These are phyloP conservation scores for Dicentrarchus labrax DNA, from an alignment of 2,113 vertebrate species.

Conservation along the genomic window DNA sequence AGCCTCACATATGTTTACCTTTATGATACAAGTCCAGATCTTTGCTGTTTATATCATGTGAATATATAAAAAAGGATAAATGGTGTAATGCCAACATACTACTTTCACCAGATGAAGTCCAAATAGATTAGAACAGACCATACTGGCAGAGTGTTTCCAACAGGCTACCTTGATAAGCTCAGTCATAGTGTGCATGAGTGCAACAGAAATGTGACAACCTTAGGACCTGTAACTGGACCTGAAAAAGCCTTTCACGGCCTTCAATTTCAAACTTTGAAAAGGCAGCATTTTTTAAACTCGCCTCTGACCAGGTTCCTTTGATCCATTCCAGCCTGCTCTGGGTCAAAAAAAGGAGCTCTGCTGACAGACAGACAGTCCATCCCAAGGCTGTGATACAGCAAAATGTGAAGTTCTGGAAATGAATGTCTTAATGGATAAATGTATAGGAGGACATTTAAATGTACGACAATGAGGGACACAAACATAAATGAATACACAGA, in stretches of 20 bases:
- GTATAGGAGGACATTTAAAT: not conserved
- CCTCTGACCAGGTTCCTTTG: conserved; percentile 33
- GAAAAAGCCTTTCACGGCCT: conserved; percentile 38
- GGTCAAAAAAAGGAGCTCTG: not conserved
- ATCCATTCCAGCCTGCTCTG: conserved; percentile 10
- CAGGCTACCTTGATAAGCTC: not conserved
- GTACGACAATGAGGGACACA: not conserved
- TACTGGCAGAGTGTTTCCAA: not conserved
- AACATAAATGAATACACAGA: not conserved
- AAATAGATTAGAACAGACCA: not conserved
- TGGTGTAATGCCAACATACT: not conserved
- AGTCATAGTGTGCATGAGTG: not conserved
- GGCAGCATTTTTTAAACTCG: not conserved
- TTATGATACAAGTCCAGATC: not conserved
- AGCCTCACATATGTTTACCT: not conserved
- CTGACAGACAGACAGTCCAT: conserved; percentile 11
- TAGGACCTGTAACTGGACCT: conserved; percentile 17
- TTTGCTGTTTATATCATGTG: not conserved
- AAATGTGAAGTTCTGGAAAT: conserved; percentile 3
- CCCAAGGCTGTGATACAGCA: not conserved
- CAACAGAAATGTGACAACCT: conserved; percentile 28
- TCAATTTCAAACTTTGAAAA: conserved; percentile 12
- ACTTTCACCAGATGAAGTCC: not conserved
- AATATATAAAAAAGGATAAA: not conserved
- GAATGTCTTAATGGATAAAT: conserved; percentile 23